Evolutionary conservation across 2,797 vertebrate genomes (phyloP), one percentile per base, ranked within the genome.

Genomic region (Sylvia borin): DNA sequence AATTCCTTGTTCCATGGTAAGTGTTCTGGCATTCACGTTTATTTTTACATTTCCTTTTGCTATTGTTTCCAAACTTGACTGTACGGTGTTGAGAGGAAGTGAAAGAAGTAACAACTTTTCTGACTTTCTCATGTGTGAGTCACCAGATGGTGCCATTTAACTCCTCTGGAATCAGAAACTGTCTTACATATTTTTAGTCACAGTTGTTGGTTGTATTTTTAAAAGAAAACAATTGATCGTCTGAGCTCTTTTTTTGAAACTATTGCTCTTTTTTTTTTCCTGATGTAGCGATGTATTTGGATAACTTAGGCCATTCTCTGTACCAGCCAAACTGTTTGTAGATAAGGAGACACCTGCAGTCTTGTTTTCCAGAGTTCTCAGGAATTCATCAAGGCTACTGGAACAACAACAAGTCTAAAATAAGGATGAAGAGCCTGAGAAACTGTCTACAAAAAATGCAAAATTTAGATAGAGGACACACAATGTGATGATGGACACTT

Each of bases 71-170:
- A 57, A 65, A 57, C n/a, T 61, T n/a, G 43, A 48, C 18, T 25
- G 7, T 15, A 2, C 10, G 19, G 6, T 66, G 32, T 13, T 58
- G 43, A 48, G 72, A 36, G 42, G 55, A 74, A 36, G 66, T 34
- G 29, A 47, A 54, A 43, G 40, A 73, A 36, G 17, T 25, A 34
- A 7, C 60, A 43, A 9, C 29, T 43, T 75, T 34, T 43, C 47
- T 51, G 36, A 22, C 54, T 82, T 40, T 67, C 16, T 53, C 32
- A 11, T 20, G 13, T 17, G 1, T 53, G 22, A 47, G 76, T 91
- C 97, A 61, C 89, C 95, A 96, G 95, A 43, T 96, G 97, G 97
- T 57, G 92, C 93, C 64, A 50, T 92, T 83, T 78, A 31, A 53
- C 72, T 83, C 90, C 70, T 31, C 9, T n/a, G 45, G 25, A 55